Evolutionary conservation across 2,888 invertebrate genomes (phyloP), one percentile per base, ranked within the genome.

Genomic region (Lepetodrilus schrolli): DNA sequence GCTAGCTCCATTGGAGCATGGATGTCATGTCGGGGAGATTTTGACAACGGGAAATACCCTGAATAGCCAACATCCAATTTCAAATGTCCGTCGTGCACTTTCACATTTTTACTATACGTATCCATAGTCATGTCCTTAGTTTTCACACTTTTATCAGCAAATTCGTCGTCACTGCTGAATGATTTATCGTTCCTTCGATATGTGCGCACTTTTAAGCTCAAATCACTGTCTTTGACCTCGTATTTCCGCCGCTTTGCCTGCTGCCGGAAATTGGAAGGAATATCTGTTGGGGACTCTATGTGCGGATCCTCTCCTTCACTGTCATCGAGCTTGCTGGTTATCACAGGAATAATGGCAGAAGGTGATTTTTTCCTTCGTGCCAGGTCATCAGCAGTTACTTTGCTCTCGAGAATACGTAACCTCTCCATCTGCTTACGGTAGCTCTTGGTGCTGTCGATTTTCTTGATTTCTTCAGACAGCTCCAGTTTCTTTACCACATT

Each of bases 381-480:
- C n/a, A 43, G 21, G 23, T 68, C 68, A 47, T 68, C 68, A n/a
- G 38, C 47, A 21, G 43, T 47, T 47, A 68, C 68, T 68, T 47
- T 68, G 21, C 21, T 68, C 72, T 78, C 78, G 70, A 75, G 66
- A 34, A 72, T 69, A 20, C 84, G 80, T 49, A 82, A 70, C 48
- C 82, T 80, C 80, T 88, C 88, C 86, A 88, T 84, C 79, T 87
- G 87, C 77, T 86, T 87, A 17, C 88, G 81, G 70, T 80, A 87
- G 70, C 85, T 86, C 75, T 84, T 82, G 20, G 80, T 80, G 17
- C 82, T 78, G 73, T 86, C 84, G 66, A 85, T 77, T 74, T 80
- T 78, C 74, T 81, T 80, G 7, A 80, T 74, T 51, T 78, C 78
- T 50, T 79, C 80, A 70, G 78, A 76, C 8, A 79, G 66, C 73